Percentiles rank a stretch among this genome's conserved stretches.
Conservation (phyloP, 2,888 invertebrate species). For the Acanthoscelides obtectus region DNA sequence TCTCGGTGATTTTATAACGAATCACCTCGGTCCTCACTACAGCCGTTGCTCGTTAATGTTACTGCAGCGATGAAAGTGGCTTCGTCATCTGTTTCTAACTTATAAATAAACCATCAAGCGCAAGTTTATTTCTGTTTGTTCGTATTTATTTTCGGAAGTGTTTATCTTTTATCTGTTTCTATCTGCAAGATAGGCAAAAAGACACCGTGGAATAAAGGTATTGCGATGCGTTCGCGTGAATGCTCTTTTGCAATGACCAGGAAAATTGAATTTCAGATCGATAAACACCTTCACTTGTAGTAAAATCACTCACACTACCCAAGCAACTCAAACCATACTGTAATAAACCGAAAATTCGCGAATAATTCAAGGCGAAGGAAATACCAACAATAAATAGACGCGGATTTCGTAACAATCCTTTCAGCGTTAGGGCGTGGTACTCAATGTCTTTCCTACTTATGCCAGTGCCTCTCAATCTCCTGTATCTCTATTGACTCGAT, state of each 20-base stretch:
- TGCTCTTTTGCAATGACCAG: neutral
- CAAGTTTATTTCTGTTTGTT: neutral
- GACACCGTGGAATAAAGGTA: neutral
- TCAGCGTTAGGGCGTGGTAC: too few species aligned
- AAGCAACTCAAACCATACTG: too few species aligned
- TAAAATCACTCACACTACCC: neutral
- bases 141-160: neutral
- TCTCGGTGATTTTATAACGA: neutral
- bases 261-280: neutral
- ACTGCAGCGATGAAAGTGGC: neutral
- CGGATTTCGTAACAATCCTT: too few species aligned
- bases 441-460: too few species aligned
- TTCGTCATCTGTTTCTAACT: neutral
- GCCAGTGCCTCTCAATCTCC: too few species aligned
- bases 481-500: too few species aligned
- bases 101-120: neutral
- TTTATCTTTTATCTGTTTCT: neutral
- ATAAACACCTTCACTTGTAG: neutral
- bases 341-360: too few species aligned
- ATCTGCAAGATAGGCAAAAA: neutral
- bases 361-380: too few species aligned
- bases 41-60: neutral
- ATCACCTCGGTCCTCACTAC: neutral
- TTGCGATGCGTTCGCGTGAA: neutral
- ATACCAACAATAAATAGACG: too few species aligned